These are phyloP conservation scores for Distichodus sexfasciatus DNA, from an alignment of 2,797 vertebrate genomes.

Conservation along the genomic window DNA sequence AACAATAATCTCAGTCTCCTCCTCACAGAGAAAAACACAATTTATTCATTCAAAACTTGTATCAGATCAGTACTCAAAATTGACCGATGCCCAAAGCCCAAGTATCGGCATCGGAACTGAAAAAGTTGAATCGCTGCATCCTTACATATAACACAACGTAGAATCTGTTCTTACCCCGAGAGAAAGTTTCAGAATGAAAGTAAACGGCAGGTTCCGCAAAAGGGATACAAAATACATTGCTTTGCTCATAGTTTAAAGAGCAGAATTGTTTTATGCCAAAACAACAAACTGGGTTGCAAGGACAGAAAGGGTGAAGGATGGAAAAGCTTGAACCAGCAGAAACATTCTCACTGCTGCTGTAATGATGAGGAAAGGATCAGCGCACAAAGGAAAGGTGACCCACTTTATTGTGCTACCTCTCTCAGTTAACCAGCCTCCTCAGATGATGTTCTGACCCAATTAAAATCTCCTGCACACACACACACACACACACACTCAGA, in stretches of 20 bases:
- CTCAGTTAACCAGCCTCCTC: conserved; percentile 35
- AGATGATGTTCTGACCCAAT: conserved; percentile 44
- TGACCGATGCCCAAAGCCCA: no score
- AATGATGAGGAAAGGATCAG: conserved; percentile 49
- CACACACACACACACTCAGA: conserved; percentile 14
- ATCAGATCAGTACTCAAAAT: no score
- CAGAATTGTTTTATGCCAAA: conserved; percentile 36
- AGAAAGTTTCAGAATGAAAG: conserved; percentile 30
- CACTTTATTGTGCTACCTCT: conserved; percentile 57
- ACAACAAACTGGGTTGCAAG: conserved; percentile 41
- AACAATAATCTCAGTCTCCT: no score
- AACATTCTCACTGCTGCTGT: conserved; percentile 27
- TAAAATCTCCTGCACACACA: conserved; percentile 36
- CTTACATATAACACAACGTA: no score
- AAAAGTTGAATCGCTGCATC: no score
- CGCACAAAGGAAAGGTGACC: conserved; percentile 64
- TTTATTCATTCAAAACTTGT: no score
- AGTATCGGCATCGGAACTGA: no score
- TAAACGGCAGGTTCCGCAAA: conserved; percentile 23
- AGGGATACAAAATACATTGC: conserved; percentile 28
- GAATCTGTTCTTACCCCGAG: background rate
- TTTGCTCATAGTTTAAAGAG: conserved; percentile 35
- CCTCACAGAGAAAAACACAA: no score
- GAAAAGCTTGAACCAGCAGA: conserved; percentile 38
- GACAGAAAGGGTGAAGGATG: conserved; percentile 34